These are phyloP conservation scores for Lutjanus campechanus DNA, from an alignment of 2,797 vertebrate species.

Conservation along the genomic window DNA sequence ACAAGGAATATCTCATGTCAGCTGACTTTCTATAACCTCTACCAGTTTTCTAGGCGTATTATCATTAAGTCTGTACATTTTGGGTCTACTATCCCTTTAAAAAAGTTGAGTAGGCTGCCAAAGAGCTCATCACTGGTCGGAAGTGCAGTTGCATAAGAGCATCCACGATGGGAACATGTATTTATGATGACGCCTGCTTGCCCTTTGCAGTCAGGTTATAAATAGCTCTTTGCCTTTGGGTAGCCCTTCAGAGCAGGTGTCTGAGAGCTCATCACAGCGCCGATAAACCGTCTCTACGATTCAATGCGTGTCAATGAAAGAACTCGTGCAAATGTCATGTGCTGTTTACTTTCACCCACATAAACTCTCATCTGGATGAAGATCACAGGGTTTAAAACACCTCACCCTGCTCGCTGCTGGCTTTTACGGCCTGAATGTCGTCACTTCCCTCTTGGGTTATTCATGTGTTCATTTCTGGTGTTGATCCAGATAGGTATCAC, in stretches of 20 bases:
- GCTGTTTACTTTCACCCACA: conserved; percentile 4
- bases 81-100: conserved; percentile 19
- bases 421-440: neutral
- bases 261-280: conserved; percentile 25
- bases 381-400: neutral
- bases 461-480: neutral
- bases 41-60: neutral
- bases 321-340: neutral
- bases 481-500: neutral
- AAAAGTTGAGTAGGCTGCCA: conserved; percentile 15
- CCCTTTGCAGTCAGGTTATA: conserved; percentile 68
- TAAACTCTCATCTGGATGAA: neutral
- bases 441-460: neutral
- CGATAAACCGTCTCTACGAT: neutral
- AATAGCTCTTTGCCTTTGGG: conserved; percentile 61
- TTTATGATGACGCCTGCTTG: conserved; percentile 58
- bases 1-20: neutral
- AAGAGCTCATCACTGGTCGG: conserved; percentile 37
- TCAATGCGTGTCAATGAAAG: neutral
- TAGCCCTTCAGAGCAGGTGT: conserved; percentile 61
- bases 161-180: conserved; percentile 49
- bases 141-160: conserved; percentile 53
- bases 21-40: neutral
- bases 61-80: neutral
- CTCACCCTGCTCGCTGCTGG: conserved; percentile 5